A percentile compares a stretch with the other conserved stretches of the same genome.
phyloP scores from a whole-genome alignment of 2,113 vertebrate genomes.

The Ariopsis seemanni region DNA sequence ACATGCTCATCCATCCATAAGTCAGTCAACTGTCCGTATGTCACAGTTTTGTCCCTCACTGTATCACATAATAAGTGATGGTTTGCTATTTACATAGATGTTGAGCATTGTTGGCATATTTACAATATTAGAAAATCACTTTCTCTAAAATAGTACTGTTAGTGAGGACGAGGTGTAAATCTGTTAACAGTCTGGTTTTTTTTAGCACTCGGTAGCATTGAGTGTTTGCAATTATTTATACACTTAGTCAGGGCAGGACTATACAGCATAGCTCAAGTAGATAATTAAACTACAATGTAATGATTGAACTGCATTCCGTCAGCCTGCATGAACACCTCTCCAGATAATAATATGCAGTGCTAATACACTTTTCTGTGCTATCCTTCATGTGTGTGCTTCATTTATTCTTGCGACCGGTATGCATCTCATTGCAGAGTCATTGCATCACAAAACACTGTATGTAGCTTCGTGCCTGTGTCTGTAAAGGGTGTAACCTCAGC shows the following conservation, averaged over 20 bases:
- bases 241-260: not conserved
- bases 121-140: not conserved
- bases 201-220: too few species aligned
- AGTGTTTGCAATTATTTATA: not conserved
- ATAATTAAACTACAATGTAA: not conserved
- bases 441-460: slow-evolving; percentile 8
- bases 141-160: not conserved
- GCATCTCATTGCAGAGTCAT: slow-evolving; percentile 10
- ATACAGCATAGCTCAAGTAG: not conserved
- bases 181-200: not conserved
- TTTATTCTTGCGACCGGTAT: slow-evolving; percentile 12
- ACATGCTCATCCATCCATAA: not conserved
- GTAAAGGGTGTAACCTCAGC: not conserved
- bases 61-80: not conserved
- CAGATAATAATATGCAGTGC: slow-evolving; percentile 18
- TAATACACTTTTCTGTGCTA: slow-evolving; percentile 24
- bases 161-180: not conserved
- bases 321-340: not conserved
- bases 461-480: not conserved
- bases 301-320: not conserved
- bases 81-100: not conserved
- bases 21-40: not conserved
- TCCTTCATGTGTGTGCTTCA: not conserved
- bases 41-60: not conserved
- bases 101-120: not conserved